These are phyloP conservation scores for Isoperla grammatica DNA, from an alignment of 2,888 invertebrate species.

Conservation along the genomic window DNA sequence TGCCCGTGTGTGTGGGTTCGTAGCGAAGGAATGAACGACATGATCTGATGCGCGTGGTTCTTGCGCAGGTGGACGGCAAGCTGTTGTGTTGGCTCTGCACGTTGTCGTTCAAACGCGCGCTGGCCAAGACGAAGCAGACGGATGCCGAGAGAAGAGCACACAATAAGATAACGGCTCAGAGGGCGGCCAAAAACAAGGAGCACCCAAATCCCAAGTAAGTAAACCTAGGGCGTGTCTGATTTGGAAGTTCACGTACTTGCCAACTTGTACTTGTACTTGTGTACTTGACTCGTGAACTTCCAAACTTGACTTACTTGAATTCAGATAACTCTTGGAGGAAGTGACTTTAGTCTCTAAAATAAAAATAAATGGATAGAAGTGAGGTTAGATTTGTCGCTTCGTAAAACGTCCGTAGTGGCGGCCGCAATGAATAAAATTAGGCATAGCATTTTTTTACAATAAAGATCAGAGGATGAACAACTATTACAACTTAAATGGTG, in stretches of 20 bases:
- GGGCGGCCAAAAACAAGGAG: conserved; percentile 50
- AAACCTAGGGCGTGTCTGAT: too few relatives aligned
- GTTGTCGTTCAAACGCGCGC: conserved; percentile 82
- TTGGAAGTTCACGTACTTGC: too few relatives aligned
- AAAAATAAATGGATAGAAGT: too few relatives aligned
- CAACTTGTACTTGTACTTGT: too few relatives aligned
- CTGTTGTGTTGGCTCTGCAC: conserved; percentile 94
- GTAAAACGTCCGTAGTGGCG: too few relatives aligned
- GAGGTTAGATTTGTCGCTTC: too few relatives aligned
- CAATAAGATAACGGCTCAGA: conserved; percentile 51
- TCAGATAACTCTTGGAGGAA: too few relatives aligned
- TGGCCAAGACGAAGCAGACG: conserved; percentile 86
- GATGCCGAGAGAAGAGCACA: conserved; percentile 60
- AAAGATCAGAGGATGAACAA: too few relatives aligned
- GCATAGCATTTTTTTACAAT: neutral
- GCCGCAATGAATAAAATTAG: neutral
- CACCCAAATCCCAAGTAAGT: conserved; percentile 44
- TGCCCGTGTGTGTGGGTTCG: neutral
- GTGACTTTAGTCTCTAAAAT: too few relatives aligned
- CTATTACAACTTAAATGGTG: too few relatives aligned
- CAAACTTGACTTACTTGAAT: too few relatives aligned
- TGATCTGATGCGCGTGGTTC: neutral
- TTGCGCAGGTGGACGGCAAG: conserved; percentile 84
- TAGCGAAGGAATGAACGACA: neutral
- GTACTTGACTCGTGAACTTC: too few relatives aligned